Evolutionary conservation across 2,113 vertebrate genomes (phyloP).

Genomic region (Osmerus mordax): DNA sequence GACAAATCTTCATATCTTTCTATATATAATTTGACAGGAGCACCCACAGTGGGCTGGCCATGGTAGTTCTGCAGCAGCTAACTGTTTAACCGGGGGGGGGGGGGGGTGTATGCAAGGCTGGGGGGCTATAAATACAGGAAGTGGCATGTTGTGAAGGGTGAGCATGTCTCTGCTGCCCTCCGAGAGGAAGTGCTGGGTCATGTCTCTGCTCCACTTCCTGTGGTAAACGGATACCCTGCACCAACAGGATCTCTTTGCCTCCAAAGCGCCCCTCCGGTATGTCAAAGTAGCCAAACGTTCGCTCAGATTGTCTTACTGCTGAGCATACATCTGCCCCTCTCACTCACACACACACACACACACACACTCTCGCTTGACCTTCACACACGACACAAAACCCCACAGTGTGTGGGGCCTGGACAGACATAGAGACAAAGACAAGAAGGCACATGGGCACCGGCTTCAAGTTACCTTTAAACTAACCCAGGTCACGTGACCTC

Average conservation of each 20-base stretch:
- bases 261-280: constrained; percentile 21
- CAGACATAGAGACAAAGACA: constrained; percentile 9
- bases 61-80: too few species aligned
- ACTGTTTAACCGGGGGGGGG: too few species aligned
- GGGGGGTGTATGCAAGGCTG: background rate
- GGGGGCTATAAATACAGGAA: background rate
- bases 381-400: background rate
- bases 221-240: constrained; percentile 59
- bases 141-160: constrained; percentile 54
- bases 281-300: constrained; percentile 1
- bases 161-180: constrained; percentile 37
- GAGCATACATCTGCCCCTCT: constrained; percentile 16
- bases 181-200: constrained; percentile 63
- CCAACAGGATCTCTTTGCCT: constrained; percentile 1
- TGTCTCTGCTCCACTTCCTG: constrained; percentile 56
- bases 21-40: too few species aligned
- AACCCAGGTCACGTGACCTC: too few species aligned
- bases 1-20: too few species aligned
- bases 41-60: too few species aligned
- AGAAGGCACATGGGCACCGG: too few species aligned
- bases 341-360: too few species aligned
- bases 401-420: constrained; percentile 24
- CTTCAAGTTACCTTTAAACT: too few species aligned
- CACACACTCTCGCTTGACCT: background rate
- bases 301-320: constrained; percentile 50